phyloP scores from a whole-genome alignment of 1,140 invertebrate genomes.

The Ceratosolen fusciceps region DNA sequence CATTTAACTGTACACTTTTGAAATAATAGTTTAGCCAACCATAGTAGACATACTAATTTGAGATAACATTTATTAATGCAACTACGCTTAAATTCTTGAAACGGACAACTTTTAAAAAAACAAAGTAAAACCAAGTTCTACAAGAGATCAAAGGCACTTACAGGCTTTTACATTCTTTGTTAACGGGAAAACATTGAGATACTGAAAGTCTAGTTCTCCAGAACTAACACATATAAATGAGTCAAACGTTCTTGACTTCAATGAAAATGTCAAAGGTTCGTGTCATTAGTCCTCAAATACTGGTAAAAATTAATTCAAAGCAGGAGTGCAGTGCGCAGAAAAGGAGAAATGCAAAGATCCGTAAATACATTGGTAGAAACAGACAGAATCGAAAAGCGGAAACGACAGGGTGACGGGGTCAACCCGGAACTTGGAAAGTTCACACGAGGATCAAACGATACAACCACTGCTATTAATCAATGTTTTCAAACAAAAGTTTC shows the following conservation, averaged over 20 bases:
- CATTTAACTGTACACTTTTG: too few relatives aligned
- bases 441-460: neutral
- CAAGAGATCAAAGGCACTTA: neutral
- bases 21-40: too few relatives aligned
- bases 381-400: constrained; percentile 44
- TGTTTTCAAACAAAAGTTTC: neutral
- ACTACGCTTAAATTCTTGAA: neutral
- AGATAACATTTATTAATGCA: too few relatives aligned
- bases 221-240: constrained; percentile 1
- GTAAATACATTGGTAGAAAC: constrained; percentile 34
- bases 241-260: constrained; percentile 23
- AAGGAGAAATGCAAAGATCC: constrained; percentile 8
- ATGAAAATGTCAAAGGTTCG: constrained; percentile 46
- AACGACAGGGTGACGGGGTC: constrained; percentile 25
- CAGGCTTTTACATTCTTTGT: neutral
- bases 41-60: too few relatives aligned
- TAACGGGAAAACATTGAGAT: neutral
- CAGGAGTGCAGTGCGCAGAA: neutral
- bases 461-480: neutral
- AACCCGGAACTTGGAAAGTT: neutral
- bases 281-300: constrained; percentile 41
- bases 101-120: neutral
- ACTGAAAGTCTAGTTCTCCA: neutral
- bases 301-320: constrained; percentile 44
- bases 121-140: neutral